A percentile compares a stretch with the other conserved stretches of the same genome.
Conservation (phyloP, 2,797 vertebrate species). For the Sparidentex hasta region DNA sequence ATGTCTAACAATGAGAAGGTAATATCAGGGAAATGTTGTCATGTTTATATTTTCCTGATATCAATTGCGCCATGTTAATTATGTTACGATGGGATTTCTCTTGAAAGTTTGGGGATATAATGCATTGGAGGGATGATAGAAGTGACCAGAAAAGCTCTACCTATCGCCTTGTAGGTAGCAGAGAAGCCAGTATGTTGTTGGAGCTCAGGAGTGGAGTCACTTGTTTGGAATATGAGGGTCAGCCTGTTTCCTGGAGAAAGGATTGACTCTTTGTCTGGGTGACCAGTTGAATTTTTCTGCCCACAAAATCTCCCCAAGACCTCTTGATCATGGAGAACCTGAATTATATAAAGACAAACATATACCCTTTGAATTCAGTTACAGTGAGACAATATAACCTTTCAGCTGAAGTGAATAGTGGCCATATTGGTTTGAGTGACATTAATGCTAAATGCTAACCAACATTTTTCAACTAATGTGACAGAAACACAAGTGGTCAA, state of each 20-base stretch:
- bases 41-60: background rate
- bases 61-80: background rate
- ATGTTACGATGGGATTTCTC: background rate
- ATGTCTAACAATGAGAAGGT: constrained; percentile 61
- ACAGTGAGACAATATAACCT: background rate
- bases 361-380: background rate
- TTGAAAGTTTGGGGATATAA: background rate
- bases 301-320: constrained; percentile 78
- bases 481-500: too few relatives aligned
- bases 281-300: constrained; percentile 62
- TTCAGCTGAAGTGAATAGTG: too few relatives aligned
- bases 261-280: constrained; percentile 68
- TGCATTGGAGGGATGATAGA: background rate
- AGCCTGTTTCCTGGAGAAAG: constrained; percentile 72
- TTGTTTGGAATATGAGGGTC: constrained; percentile 59
- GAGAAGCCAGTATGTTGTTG: constrained; percentile 65
- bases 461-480: too few relatives aligned
- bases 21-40: background rate
- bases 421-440: too few relatives aligned
- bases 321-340: constrained; percentile 67
- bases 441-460: too few relatives aligned
- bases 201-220: constrained; percentile 46
- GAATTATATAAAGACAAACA: background rate
- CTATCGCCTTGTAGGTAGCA: constrained; percentile 65
- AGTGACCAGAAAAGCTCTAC: constrained; percentile 29